Percentiles rank a stretch among this genome's conserved stretches.
Evolutionary conservation across 2,797 vertebrate genomes (phyloP).

Genomic region (Emydoidea blandingii): DNA sequence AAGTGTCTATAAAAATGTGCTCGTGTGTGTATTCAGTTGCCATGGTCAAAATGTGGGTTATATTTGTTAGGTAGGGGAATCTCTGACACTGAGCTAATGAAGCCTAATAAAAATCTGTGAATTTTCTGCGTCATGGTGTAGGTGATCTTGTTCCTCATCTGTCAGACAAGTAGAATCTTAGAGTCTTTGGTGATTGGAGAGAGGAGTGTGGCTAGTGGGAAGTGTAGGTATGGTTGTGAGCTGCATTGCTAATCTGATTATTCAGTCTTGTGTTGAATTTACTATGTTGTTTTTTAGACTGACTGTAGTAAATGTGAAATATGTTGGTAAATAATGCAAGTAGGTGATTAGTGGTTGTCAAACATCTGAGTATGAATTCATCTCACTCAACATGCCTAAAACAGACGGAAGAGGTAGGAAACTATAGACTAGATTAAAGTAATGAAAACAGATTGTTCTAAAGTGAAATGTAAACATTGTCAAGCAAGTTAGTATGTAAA

Average conservation of each 20-base stretch:
- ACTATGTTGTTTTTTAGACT: neutral
- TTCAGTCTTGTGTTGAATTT: neutral
- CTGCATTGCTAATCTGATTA: neutral
- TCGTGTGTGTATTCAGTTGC: neutral
- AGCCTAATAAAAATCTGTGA: neutral
- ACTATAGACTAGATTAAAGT: neutral
- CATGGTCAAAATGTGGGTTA: neutral
- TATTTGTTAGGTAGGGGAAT: neutral
- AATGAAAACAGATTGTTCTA: neutral
- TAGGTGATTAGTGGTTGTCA: neutral
- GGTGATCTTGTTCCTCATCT: neutral
- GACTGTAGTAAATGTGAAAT: neutral
- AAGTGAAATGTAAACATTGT: neutral
- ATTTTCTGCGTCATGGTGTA: neutral
- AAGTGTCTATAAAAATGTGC: neutral
- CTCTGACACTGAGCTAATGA: neutral
- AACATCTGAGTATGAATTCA: neutral
- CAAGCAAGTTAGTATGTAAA: neutral
- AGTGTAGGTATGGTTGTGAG: neutral
- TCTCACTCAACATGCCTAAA: neutral
- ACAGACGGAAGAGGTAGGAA: neutral
- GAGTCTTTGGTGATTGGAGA: constrained; percentile 21
- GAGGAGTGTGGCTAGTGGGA: constrained; percentile 13
- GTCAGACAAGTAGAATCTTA: neutral
- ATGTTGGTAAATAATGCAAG: neutral